Base-by-base conservation (phyloP, 2,797 vertebrate genomes). In the Ceryle rudis region DNA sequence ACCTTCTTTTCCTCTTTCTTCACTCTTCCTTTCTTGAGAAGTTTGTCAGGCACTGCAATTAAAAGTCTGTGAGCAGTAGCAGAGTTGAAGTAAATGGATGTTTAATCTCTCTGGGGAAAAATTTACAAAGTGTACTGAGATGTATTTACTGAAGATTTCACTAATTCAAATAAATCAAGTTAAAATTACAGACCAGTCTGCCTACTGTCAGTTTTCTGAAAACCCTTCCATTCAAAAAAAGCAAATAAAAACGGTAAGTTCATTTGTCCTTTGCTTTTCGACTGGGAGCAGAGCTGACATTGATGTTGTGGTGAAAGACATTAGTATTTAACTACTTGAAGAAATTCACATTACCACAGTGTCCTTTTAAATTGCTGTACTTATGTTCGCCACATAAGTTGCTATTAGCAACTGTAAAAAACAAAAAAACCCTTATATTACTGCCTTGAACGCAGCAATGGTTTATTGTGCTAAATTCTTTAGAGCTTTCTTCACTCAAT, bases 381-480 rank as follows among this genome's bases (percentile, higher is more conserved):
- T 97, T 97, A 97, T 77, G 78, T 97, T 79, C 92, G 81, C 96
- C 91, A 96, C 82, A 92, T 97, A 92, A 95, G 93, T 96, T 97
- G 95, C 96, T 91, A 92, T 62, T 97, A 94, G 96, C 95, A 97
- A 97, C 97, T 86, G 74, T 55, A 78, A 95, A 94, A 95, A 46
- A 7, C 4, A 37, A 75, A 55, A 35, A 33, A 23, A 6, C 0
- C 15, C 62, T 70, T 84, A 42, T 49, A 79, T 90, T 95, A 85
- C 85, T 86, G 82, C 46, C 79, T 86, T 91, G 94, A 95, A 95
- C 65, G 61, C 2, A 65, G 70, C 70, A 93, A 80, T 62, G 44
- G 77, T 84, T 89, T 82, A 89, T 88, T 96, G 74, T 71, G 85
- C 72, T 86, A 57, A 89, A 89, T 73, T 81, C 47, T 89, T 87